Base-by-base conservation (phyloP, 2,113 vertebrate genomes). In the Caloenas nicobarica region DNA sequence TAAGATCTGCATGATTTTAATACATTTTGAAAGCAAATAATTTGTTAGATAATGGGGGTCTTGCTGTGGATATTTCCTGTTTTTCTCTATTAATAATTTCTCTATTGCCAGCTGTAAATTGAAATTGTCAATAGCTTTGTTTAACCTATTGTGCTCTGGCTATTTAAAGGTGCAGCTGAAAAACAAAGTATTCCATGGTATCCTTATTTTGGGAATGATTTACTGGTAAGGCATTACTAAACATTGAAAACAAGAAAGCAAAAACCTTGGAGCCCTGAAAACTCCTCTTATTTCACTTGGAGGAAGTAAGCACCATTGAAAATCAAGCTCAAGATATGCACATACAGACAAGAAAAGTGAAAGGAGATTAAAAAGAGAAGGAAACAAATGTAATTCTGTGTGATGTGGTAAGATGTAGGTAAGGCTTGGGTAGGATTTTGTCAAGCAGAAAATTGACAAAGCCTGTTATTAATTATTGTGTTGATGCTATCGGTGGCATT, bases 401-500 rank as follows among this genome's bases (percentile, higher is more conserved):
- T 89, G 95, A 91, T 91, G 93, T 76, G 92, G 77, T 88, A 93
- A 94, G 89, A 96, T 91, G 95, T 96, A 97, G 93, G 97, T 97
- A 96, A 94, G 86, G 84, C 91, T 96, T 1, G 4, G 50, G 80
- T 84, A 95, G 93, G 87, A 96, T 93, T 97, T 97, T 93, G 86
- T 96, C 94, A 96, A 97, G 97, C 96, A 97, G 96, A 97, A 97
- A 97, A 97, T 97, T 97, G 97, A 96, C 95, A 97, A 97, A 97
- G 96, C 93, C 90, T 97, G 95, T 93, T 95, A 97, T 96, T 97
- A 97, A 97, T 97, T 97, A 97, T 96, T 96, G 93, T 91, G 91
- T 93, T 93, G 95, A 96, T 97, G 85, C 13, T 96, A 96, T 97
- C 97, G 91, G 56, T 85, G 60, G 36, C 56, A 97, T 97, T 97